phyloP scores from a whole-genome alignment of 2,797 vertebrate genomes.

The Cryptoprocta ferox region DNA sequence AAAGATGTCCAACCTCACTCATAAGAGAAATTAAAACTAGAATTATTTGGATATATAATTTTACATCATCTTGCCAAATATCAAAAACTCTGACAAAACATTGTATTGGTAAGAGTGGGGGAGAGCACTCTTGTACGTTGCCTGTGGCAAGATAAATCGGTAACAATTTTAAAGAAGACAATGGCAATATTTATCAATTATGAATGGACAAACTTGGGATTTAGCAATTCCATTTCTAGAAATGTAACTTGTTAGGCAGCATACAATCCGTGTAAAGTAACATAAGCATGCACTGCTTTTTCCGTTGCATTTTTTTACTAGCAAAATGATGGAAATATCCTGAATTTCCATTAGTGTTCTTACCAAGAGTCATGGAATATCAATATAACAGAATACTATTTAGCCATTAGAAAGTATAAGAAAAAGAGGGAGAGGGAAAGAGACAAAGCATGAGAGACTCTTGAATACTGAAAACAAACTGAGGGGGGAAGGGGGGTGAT shows the following conservation, averaged over 20 bases:
- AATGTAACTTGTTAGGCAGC: neutral
- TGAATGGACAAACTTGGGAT: neutral
- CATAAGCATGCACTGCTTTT: neutral
- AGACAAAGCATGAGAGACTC: too few relatives aligned
- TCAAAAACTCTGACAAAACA: neutral
- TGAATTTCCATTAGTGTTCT: neutral
- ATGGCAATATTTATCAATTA: conserved; percentile 2
- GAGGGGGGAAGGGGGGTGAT: too few relatives aligned
- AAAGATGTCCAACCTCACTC: neutral
- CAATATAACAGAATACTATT: neutral
- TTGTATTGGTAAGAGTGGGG: neutral
- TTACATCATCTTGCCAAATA: neutral
- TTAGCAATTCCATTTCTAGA: neutral
- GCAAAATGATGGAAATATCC: conserved; percentile 17
- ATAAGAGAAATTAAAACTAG: neutral
- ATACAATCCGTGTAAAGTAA: neutral
- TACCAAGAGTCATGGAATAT: neutral
- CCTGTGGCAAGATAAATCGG: neutral
- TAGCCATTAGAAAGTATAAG: neutral
- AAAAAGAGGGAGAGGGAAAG: too few relatives aligned
- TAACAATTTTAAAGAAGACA: neutral
- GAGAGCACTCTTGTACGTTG: neutral
- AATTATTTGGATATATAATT: neutral
- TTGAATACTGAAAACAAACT: too few relatives aligned
- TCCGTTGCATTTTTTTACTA: neutral